Conservation (phyloP, 2,797 vertebrate genomes). For the Tragopan temminckii region DNA sequence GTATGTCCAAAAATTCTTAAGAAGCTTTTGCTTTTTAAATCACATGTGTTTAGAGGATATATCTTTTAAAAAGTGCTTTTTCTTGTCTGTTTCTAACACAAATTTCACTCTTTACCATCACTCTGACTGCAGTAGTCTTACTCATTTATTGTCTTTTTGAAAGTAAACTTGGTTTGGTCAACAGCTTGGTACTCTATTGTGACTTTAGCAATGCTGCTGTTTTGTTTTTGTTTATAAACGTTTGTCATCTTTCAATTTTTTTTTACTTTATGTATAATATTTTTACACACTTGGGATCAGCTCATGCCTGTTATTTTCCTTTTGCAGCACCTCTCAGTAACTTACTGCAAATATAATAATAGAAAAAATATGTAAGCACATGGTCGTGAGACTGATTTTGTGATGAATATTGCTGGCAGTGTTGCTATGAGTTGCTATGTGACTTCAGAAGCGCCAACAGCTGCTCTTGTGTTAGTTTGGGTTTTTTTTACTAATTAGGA, state of each 20-base stretch:
- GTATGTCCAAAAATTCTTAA: not conserved
- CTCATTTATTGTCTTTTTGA: not conserved
- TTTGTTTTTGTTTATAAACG: not conserved
- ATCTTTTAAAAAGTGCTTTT: not conserved
- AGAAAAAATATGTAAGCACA: not conserved
- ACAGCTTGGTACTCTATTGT: too few species aligned
- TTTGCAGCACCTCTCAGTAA: not conserved
- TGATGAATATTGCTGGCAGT: rapidly evolving
- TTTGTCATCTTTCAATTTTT: not conserved
- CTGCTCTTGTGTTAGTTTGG: not conserved
- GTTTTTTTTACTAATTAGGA: not conserved
- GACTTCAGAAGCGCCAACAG: not conserved
- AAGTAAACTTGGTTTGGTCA: not conserved
- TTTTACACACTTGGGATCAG: not conserved
- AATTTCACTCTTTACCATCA: too few species aligned
- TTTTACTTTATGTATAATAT: not conserved
- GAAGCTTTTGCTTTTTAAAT: not conserved
- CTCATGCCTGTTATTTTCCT: not conserved
- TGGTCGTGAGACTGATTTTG: not conserved
- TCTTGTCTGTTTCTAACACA: not conserved
- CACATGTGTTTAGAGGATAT: not conserved
- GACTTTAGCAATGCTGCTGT: not conserved
- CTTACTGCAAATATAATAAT: not conserved
- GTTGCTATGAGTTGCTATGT: not conserved
- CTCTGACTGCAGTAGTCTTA: not conserved